These are phyloP conservation scores for Azemiops feae DNA, from an alignment of 2,113 vertebrate species.

Conservation along the genomic window DNA sequence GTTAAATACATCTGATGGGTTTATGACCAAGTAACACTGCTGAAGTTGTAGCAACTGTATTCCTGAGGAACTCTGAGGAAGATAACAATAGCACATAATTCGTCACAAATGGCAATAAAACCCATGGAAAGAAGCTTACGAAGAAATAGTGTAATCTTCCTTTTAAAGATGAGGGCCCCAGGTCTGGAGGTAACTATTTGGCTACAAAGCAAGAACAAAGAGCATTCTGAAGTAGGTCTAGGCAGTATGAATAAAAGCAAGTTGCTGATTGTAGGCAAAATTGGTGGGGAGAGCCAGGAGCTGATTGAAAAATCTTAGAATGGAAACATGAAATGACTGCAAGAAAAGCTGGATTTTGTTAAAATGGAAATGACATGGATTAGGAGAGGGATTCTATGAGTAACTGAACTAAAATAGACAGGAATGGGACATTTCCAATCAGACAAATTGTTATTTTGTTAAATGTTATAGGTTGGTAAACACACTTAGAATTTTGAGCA, in stretches of 20 bases:
- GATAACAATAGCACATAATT: neutral
- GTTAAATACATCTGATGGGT: neutral
- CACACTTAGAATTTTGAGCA: no score
- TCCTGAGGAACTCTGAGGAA: neutral
- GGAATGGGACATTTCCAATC: neutral
- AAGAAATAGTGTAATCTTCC: neutral
- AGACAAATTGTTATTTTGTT: no score
- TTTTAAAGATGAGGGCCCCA: neutral
- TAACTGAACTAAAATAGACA: neutral
- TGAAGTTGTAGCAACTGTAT: neutral
- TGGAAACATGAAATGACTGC: neutral
- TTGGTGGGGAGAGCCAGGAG: neutral
- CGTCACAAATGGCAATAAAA: neutral
- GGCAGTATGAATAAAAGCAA: neutral
- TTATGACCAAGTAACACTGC: neutral
- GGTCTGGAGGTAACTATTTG: neutral
- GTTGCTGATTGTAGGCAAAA: neutral
- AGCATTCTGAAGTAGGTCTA: neutral
- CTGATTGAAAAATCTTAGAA: neutral
- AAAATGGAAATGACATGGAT: neutral
- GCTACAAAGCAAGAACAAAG: neutral
- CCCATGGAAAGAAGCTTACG: neutral
- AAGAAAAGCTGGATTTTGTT: neutral
- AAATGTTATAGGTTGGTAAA: no score
- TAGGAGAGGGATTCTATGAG: neutral